Evolutionary conservation across 1,140 invertebrate genomes (phyloP).

Genomic region (Papilio polytes): DNA sequence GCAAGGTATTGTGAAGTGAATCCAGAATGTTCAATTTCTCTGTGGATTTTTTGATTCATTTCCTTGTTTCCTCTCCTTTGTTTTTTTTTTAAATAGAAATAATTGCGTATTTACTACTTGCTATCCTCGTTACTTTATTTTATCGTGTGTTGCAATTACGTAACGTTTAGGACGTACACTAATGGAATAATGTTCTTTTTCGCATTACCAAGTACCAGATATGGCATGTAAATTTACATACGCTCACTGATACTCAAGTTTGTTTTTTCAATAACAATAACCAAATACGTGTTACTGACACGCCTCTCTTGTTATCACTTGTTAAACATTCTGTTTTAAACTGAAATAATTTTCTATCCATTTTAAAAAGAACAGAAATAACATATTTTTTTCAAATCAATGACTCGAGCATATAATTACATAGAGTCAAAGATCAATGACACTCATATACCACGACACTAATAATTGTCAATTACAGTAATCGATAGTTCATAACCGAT

Average conservation of each 20-base stretch:
- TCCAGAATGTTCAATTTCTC: too few relatives aligned
- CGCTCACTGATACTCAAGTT: background rate
- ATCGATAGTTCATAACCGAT: background rate
- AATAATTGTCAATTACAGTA: background rate
- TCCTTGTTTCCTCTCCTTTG: too few relatives aligned
- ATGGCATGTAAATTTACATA: conserved; percentile 12
- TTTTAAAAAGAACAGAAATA: background rate
- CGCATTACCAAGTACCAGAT: background rate
- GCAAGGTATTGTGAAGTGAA: too few relatives aligned
- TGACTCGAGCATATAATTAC: background rate
- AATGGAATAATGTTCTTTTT: conserved; percentile 15
- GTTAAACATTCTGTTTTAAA: background rate
- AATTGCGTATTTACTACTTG: background rate
- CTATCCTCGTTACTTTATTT: background rate
- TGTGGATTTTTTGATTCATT: too few relatives aligned
- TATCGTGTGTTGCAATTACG: background rate
- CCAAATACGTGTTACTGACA: conserved; percentile 21
- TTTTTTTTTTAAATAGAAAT: too few relatives aligned
- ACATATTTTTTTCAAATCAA: background rate
- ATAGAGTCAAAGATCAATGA: conserved; percentile 5
- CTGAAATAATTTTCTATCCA: background rate
- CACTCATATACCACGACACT: background rate
- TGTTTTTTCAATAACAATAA: conserved; percentile 20
- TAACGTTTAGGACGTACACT: conserved; percentile 5
- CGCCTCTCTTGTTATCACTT: conserved; percentile 5